phyloP scores from a whole-genome alignment of 2,888 invertebrate species.

The Drosophila percnosoma region DNA sequence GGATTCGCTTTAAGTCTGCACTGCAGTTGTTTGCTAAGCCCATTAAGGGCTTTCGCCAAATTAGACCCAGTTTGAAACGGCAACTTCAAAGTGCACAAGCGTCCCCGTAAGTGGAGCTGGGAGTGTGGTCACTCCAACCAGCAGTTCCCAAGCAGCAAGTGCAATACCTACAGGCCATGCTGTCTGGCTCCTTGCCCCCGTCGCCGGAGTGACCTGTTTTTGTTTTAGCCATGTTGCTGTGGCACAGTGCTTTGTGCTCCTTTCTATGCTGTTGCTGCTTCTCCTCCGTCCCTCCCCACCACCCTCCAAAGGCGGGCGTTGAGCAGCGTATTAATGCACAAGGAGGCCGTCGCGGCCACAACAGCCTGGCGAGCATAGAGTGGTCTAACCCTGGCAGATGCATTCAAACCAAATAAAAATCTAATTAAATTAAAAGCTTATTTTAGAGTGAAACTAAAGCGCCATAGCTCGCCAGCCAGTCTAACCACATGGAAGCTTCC shows the following conservation, averaged over 20 bases:
- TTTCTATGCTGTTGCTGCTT: constrained; percentile 9
- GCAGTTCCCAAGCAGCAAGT: constrained; percentile 17
- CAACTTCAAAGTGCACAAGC: constrained; percentile 69
- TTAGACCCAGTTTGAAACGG: constrained; percentile 65
- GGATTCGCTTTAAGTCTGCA: constrained; percentile 40
- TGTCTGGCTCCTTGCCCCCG: constrained; percentile 10
- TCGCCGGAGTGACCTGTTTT: constrained; percentile 32
- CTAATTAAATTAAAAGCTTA: constrained; percentile 78
- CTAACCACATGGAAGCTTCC: constrained; percentile 25
- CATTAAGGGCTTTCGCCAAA: constrained; percentile 60
- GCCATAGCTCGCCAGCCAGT: constrained; percentile 16
- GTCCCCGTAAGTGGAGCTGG: constrained; percentile 10
- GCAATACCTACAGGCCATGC: constrained; percentile 22
- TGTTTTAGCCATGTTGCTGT: constrained; percentile 33
- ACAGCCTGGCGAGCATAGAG: constrained; percentile 7
- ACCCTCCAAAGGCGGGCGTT: neutral
- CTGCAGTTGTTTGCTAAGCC: constrained; percentile 41
- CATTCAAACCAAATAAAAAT: constrained; percentile 72
- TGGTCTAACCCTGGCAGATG: constrained; percentile 41
- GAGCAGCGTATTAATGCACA: constrained; percentile 31
- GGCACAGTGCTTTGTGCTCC: constrained; percentile 7
- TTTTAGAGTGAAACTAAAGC: constrained; percentile 65
- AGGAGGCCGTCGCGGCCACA: constrained; percentile 37
- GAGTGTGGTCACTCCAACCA: constrained; percentile 27
- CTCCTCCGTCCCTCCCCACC: neutral